Evolutionary conservation across 2,797 vertebrate genomes (phyloP), one percentile per base, ranked within the genome.

Genomic region (Malacoraja senta): DNA sequence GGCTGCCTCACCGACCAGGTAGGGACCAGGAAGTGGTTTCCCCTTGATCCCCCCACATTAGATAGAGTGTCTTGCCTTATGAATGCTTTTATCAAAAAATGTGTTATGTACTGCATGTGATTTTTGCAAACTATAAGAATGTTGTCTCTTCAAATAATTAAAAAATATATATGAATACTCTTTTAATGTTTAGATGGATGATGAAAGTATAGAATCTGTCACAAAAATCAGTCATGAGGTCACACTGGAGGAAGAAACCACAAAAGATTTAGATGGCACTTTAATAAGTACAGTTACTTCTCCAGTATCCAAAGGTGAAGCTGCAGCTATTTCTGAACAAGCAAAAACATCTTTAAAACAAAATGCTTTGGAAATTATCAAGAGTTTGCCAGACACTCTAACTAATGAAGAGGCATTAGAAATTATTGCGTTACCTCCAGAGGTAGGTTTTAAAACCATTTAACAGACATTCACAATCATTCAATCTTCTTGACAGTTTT

Each of bases 361-460:
- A 76, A n/a, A 3, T 15, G 29, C 26, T 15, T 76, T 19, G 74
- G 72, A 53, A 26, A 13, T 92, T 58, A 53, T 26, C 7, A 26
- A 58, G 29, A 53, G 44, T 76, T 92, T 58, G 26, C 68, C 53
- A 32, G 38, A 29, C 58, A n/a, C 72, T n/a, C 68, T 76, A 29
- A 76, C 68, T 71, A 53, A 92, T 2, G 71, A 92, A 26, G 90
- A 76, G n/a, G 38, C 44, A 76, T 19, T 74, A 74, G 76, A 58
- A 71, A 6, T 76, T 76, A 71, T 92, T 76, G 72, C 21, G 19
- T 92, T 92, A 76, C 38, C 71, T 92, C 0, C 35, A 92, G 44
- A 92, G 90, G 90, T 92, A 92, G 12, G 90, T 76, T 92, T 76
- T 44, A 29, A 92, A 76, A 76, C 38, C 24, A n/a, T 92, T 88